Conservation (phyloP, 1,140 invertebrate genomes). For the Drosophila lacteicornis region DNA sequence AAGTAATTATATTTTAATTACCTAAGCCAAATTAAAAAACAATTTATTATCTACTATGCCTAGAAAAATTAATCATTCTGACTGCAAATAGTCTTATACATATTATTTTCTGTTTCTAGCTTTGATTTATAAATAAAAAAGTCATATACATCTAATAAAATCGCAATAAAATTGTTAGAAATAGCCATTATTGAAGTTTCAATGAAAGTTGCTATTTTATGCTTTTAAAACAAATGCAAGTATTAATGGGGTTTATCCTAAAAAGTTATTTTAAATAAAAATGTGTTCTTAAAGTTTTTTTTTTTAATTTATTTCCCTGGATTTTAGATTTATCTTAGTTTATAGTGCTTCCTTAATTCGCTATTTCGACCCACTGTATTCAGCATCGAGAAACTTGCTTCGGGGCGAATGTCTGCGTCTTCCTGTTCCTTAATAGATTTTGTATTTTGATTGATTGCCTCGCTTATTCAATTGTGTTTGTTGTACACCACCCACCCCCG, state of each 20-base stretch:
- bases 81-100: fast-evolving
- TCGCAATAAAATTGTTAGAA: no score
- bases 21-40: background rate
- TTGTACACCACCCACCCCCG: conserved; percentile 13
- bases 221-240: background rate
- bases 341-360: background rate
- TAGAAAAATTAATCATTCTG: background rate
- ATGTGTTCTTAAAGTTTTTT: no score
- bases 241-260: background rate
- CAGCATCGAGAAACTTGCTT: conserved; percentile 44
- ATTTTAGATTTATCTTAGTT: background rate
- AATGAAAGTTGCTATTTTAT: no score
- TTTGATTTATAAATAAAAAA: background rate
- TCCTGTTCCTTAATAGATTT: conserved; percentile 74
- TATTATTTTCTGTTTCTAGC: background rate
- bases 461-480: conserved; percentile 80
- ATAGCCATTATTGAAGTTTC: no score
- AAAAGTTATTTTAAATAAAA: background rate
- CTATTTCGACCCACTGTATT: conserved; percentile 34
- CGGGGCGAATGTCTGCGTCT: conserved; percentile 53
- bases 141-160: no score
- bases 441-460: conserved; percentile 84
- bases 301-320: background rate
- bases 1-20: background rate
- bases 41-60: background rate